phyloP scores from a whole-genome alignment of 2,113 vertebrate species.

The Erythrocercus mccallii region DNA sequence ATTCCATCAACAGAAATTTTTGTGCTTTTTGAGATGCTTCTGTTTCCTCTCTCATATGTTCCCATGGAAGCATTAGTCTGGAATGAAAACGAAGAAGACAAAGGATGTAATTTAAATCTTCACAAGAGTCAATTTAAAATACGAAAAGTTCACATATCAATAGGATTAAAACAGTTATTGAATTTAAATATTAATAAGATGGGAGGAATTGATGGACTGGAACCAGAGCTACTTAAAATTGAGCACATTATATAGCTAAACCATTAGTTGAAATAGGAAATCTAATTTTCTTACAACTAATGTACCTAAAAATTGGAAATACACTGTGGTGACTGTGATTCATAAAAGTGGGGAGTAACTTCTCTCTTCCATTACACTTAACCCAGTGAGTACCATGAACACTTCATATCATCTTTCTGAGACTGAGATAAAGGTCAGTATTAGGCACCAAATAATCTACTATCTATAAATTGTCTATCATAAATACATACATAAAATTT shows the following conservation, averaged over 20 bases:
- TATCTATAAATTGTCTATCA: not conserved
- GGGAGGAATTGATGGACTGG: conserved; percentile 33
- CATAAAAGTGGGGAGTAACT: not conserved
- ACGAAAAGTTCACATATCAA: conserved; percentile 45
- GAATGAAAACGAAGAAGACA: conserved; percentile 11
- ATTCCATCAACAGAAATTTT: not conserved
- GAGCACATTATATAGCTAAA: conserved; percentile 10
- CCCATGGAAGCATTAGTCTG: not conserved
- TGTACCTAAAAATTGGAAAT: conserved; percentile 44
- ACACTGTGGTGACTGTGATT: not conserved
- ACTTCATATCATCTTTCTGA: not conserved
- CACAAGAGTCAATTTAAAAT: conserved; percentile 43
- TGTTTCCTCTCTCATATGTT: not conserved
- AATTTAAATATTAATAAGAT: conserved; percentile 71
- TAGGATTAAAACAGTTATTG: conserved; percentile 62
- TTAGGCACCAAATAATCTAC: not conserved
- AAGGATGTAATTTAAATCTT: conserved; percentile 41
- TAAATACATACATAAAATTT: not conserved
- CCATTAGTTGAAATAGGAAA: conserved; percentile 52
- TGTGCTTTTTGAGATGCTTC: not conserved
- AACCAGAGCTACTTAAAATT: conserved; percentile 45
- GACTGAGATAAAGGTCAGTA: not conserved
- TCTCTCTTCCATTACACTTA: not conserved
- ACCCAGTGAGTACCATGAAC: not conserved
- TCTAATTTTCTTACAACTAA: conserved; percentile 53